These are phyloP conservation scores for Artibeus lituratus DNA, from an alignment of 2,797 vertebrate genomes.

Conservation along the genomic window DNA sequence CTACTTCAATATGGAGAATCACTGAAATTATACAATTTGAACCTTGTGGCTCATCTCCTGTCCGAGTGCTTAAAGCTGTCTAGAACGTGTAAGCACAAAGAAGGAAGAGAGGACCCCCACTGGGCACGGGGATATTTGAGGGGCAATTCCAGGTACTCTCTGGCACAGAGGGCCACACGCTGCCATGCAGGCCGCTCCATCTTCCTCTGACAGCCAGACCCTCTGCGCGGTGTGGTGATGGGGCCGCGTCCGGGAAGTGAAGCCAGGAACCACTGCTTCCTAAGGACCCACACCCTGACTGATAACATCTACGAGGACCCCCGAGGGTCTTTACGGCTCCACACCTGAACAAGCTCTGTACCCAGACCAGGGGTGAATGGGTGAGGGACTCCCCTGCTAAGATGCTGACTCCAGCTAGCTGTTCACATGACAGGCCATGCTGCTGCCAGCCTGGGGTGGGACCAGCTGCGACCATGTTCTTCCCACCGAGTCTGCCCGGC, in stretches of 20 bases:
- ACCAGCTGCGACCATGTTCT: not conserved
- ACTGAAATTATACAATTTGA: not conserved
- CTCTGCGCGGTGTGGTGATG: not conserved
- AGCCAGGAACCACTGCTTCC: not conserved
- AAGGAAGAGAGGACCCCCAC: not conserved
- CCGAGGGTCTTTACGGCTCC: not conserved
- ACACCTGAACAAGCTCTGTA: too few species aligned
- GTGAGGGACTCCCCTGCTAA: not conserved
- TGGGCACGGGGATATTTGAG: rapidly evolving
- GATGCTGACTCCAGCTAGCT: not conserved
- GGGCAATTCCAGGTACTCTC: not conserved
- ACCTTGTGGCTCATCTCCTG: not conserved
- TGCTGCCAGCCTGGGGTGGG: not conserved
- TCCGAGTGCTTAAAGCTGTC: not conserved
- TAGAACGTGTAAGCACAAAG: not conserved
- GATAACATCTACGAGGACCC: not conserved
- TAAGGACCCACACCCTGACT: too few species aligned
- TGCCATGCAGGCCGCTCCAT: not conserved
- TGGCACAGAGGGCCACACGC: not conserved
- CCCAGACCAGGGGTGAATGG: too few species aligned
- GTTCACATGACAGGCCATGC: rapidly evolving
- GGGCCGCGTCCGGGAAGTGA: not conserved
- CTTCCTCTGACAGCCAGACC: not conserved
- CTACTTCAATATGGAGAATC: not conserved
- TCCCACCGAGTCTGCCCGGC: too few species aligned